These are phyloP conservation scores for Drosophila anomalata DNA, from an alignment of 2,888 invertebrate species.

Conservation along the genomic window DNA sequence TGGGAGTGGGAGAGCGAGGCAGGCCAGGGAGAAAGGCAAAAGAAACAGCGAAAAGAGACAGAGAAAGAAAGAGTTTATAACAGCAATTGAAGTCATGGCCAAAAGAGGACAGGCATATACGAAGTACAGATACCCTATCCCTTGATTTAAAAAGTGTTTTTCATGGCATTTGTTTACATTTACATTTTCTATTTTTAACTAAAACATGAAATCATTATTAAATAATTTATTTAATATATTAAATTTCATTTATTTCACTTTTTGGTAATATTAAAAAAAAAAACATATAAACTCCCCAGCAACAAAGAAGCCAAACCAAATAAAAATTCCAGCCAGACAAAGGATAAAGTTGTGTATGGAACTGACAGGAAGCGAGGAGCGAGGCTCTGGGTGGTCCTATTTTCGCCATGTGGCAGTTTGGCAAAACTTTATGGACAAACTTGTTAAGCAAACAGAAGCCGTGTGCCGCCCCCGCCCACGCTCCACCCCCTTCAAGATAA, in stretches of 20 bases:
- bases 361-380: neutral
- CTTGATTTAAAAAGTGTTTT: too few species aligned
- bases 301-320: constrained; percentile 22
- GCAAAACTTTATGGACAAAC: constrained; percentile 67
- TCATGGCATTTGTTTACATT: too few species aligned
- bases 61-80: constrained; percentile 13
- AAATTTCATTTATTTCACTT: neutral
- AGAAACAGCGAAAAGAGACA: constrained; percentile 3
- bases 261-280: too few species aligned
- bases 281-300: neutral
- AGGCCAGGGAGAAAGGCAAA: constrained; percentile 4
- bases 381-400: constrained; percentile 1
- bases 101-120: constrained; percentile 3
- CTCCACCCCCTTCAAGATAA: constrained; percentile 49
- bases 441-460: constrained; percentile 67
- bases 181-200: neutral
- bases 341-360: constrained; percentile 17
- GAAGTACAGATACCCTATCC: constrained; percentile 11
- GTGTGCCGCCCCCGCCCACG: neutral
- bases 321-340: constrained; percentile 34
- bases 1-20: neutral
- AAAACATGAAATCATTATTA: too few species aligned
- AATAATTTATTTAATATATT: neutral
- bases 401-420: constrained; percentile 49
- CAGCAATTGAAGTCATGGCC: constrained; percentile 28